A percentile compares a stretch with the other conserved stretches of the same genome.
These are phyloP conservation scores for Drosophila pseudotakahashii DNA, from an alignment of 2,888 invertebrate genomes.

Conservation along the genomic window DNA sequence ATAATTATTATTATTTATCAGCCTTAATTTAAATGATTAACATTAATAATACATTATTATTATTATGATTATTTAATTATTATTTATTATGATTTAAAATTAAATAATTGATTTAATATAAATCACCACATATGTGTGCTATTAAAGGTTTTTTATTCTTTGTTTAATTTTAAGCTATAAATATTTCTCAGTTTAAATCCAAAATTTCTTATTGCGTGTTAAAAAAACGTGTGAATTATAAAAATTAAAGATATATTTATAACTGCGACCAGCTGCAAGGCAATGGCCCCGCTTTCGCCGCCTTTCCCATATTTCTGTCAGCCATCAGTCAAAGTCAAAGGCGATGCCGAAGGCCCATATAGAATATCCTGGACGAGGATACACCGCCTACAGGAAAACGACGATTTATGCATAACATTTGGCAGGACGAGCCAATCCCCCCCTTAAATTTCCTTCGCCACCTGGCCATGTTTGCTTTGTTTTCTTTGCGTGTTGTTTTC, in stretches of 20 bases:
- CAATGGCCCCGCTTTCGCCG: background rate
- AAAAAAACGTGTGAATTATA: too few relatives aligned
- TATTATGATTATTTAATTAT: too few relatives aligned
- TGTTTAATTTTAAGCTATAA: too few relatives aligned
- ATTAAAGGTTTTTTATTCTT: too few relatives aligned
- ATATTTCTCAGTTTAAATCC: too few relatives aligned
- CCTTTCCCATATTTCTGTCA: conserved; percentile 14
- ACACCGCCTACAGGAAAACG: conserved; percentile 3
- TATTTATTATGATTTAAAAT: too few relatives aligned
- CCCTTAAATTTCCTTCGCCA: conserved; percentile 7
- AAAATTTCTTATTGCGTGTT: too few relatives aligned
- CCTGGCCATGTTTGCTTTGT: conserved; percentile 55
- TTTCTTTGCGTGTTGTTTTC: background rate
- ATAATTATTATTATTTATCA: too few relatives aligned
- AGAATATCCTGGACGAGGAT: conserved; percentile 17
- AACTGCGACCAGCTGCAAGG: conserved; percentile 7
- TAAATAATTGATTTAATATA: too few relatives aligned
- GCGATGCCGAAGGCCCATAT: conserved; percentile 8
- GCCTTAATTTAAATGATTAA: too few relatives aligned
- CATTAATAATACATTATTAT: too few relatives aligned
- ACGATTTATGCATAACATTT: conserved; percentile 61
- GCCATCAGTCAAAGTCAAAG: conserved; percentile 36
- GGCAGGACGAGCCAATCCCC: conserved; percentile 16
- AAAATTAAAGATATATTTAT: conserved; percentile 8
- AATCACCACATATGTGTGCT: too few relatives aligned